Percentiles rank a stretch among this genome's conserved stretches.
Conservation (phyloP, 2,113 vertebrate species). For the Rhizomys pruinosus region DNA sequence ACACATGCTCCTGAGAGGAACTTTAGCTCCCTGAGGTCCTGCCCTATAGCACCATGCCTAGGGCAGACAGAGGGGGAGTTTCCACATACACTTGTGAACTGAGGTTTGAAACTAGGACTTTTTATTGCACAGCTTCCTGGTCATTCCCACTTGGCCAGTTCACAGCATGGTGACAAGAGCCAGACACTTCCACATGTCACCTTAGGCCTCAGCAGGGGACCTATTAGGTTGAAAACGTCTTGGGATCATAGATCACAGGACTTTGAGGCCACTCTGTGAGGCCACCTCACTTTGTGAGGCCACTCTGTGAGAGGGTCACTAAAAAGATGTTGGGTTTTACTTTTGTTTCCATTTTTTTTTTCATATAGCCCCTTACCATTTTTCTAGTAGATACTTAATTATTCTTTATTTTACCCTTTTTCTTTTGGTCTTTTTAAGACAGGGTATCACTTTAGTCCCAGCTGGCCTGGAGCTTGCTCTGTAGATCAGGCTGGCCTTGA, state of each 20-base stretch:
- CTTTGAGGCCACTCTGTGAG: background rate
- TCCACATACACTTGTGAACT: background rate
- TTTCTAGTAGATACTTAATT: background rate
- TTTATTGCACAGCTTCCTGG: constrained; percentile 26
- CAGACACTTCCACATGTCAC: background rate
- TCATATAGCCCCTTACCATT: background rate
- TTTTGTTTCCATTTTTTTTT: no score
- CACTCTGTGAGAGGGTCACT: background rate
- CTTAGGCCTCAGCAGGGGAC: constrained; percentile 9
- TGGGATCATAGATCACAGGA: background rate
- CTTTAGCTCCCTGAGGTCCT: fast-evolving
- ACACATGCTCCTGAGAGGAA: background rate
- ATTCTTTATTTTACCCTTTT: background rate
- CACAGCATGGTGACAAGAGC: background rate
- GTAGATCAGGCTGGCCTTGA: background rate
- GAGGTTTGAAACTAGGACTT: background rate
- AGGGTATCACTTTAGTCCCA: background rate
- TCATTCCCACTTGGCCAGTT: background rate
- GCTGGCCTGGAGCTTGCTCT: no score
- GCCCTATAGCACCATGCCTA: fast-evolving
- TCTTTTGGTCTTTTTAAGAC: background rate
- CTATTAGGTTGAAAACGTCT: background rate
- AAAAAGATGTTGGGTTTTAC: background rate
- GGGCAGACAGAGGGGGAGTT: background rate
- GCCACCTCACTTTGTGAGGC: background rate